Conservation (phyloP, 2,888 invertebrate species). For the Nebria brevicollis region DNA sequence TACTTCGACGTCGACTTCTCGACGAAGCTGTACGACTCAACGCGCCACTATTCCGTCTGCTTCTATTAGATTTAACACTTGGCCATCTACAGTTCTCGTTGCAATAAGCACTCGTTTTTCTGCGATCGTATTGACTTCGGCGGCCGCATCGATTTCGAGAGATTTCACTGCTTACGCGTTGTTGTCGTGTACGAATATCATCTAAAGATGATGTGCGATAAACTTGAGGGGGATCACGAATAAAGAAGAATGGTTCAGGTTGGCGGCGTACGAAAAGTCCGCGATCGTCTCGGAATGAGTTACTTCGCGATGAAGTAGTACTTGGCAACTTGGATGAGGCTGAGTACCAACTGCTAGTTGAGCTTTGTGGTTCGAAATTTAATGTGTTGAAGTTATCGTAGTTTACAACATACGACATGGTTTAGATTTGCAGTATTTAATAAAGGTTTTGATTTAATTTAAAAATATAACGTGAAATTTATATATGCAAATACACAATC, state of each 20-base stretch:
- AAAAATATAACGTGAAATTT: too few species aligned
- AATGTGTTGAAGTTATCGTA: not conserved
- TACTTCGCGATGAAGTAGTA: constrained; percentile 45
- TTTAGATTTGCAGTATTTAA: not conserved
- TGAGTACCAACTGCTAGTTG: constrained; percentile 9
- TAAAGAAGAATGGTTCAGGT: constrained; percentile 24
- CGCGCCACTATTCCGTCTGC: constrained; percentile 62
- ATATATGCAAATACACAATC: too few species aligned
- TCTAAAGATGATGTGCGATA: constrained; percentile 39
- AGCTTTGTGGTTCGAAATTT: constrained; percentile 8
- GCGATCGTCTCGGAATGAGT: constrained; percentile 47
- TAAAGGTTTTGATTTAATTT: too few species aligned
- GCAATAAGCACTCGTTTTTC: constrained; percentile 61
- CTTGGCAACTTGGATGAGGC: constrained; percentile 40
- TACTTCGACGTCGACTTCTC: constrained; percentile 53
- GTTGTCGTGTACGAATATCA: constrained; percentile 25
- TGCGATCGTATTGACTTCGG: constrained; percentile 48
- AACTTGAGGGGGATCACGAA: constrained; percentile 30
- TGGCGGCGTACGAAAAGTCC: constrained; percentile 15
- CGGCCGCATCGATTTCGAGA: constrained; percentile 49
- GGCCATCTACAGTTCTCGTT: constrained; percentile 7
- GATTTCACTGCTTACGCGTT: constrained; percentile 14
- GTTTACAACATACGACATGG: not conserved
- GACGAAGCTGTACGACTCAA: constrained; percentile 53
- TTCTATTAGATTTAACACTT: constrained; percentile 25